These are phyloP conservation scores for Cryptotermes secundus DNA, from an alignment of 1,140 invertebrate genomes.

Conservation along the genomic window DNA sequence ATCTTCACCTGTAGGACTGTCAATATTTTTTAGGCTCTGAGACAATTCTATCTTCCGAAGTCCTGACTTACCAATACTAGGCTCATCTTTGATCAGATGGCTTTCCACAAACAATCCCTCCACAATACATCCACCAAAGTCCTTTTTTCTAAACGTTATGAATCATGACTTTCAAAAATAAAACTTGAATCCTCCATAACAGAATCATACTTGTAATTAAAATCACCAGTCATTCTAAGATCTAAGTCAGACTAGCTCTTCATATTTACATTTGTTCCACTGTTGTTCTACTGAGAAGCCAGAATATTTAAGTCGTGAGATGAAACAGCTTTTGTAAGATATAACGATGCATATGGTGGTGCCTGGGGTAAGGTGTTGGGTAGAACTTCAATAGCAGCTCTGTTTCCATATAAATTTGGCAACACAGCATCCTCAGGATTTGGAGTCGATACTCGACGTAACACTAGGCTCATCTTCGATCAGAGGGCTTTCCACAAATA, in stretches of 20 bases:
- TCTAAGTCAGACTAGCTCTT: background rate
- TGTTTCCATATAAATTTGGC: constrained; percentile 16
- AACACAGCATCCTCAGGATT: constrained; percentile 25
- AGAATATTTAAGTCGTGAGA: background rate
- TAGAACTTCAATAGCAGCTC: background rate
- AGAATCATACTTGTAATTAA: constrained; percentile 17
- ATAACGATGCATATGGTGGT: background rate
- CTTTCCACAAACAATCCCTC: constrained; percentile 35
- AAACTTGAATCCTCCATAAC: constrained; percentile 22
- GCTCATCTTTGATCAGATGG: constrained; percentile 1
- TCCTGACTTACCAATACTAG: background rate
- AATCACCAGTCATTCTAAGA: background rate
- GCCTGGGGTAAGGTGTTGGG: background rate
- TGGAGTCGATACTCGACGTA: background rate
- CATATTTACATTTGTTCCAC: background rate
- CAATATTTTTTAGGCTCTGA: background rate
- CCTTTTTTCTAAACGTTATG: constrained; percentile 27
- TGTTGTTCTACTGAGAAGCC: background rate
- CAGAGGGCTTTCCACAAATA: constrained; percentile 32
- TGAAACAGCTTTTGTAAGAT: background rate
- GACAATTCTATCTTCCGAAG: constrained; percentile 27
- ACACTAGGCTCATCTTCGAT: background rate
- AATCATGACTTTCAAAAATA: constrained; percentile 29
- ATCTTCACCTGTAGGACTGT: constrained; percentile 21
- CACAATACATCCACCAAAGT: constrained; percentile 27